These are phyloP conservation scores for Protobothrops flavoviridis DNA, from an alignment of 2,113 vertebrate species.

Conservation along the genomic window DNA sequence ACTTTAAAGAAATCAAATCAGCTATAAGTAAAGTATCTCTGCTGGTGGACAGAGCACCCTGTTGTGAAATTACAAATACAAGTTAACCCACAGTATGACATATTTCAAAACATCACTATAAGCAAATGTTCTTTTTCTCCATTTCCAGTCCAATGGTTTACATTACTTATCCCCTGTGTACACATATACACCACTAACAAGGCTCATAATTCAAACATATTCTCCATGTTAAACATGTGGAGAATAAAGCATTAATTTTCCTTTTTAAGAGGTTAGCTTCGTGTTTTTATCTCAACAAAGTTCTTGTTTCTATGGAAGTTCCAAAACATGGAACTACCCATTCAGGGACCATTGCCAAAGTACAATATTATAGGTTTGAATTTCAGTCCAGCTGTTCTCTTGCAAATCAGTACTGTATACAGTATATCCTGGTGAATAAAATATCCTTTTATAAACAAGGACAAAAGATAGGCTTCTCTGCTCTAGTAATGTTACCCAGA, in stretches of 20 bases:
- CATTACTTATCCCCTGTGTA: neutral
- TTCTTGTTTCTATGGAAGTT: neutral
- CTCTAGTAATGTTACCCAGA: slow-evolving; percentile 9
- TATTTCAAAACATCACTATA: neutral
- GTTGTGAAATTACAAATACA: slow-evolving; percentile 2
- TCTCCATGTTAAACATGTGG: neutral
- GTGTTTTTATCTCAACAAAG: neutral
- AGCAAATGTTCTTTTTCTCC: neutral
- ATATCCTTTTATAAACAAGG: slow-evolving; percentile 13
- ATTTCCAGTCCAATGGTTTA: neutral
- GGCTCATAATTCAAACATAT: neutral
- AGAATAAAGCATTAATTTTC: slow-evolving; percentile 1
- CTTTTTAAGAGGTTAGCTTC: neutral
- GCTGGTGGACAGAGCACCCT: slow-evolving; percentile 12
- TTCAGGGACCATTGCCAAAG: neutral
- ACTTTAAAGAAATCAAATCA: slow-evolving; percentile 50
- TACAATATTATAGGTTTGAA: slow-evolving; percentile 19
- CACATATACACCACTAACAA: neutral
- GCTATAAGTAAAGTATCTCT: slow-evolving; percentile 17
- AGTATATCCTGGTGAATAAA: slow-evolving; percentile 22
- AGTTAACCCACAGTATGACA: neutral
- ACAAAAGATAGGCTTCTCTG: neutral
- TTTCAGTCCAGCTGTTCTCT: slow-evolving; percentile 6
- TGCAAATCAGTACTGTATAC: slow-evolving; percentile 8
- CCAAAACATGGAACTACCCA: neutral